Conservation (phyloP, 2,797 vertebrate species). For the Tokudaia muenninki region DNA sequence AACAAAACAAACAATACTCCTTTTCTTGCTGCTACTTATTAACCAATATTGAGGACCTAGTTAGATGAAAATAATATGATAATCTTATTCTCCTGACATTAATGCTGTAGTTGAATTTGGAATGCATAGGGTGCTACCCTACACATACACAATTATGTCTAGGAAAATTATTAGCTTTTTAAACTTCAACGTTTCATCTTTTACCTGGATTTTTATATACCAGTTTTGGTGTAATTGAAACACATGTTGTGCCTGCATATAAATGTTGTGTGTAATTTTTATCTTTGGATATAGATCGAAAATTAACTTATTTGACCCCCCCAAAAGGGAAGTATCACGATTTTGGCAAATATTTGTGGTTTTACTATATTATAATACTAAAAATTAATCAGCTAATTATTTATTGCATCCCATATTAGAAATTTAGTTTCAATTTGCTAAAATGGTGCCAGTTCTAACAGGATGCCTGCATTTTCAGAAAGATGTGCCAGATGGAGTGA, state of each 20-base stretch:
- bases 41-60: conserved; percentile 27
- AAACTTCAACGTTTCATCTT: conserved; percentile 25
- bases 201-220: conserved; percentile 28
- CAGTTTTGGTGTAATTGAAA: conserved; percentile 52
- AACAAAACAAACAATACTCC: neutral
- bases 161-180: neutral
- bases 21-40: conserved; percentile 41
- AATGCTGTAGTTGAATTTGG: conserved; percentile 23
- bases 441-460: conserved; percentile 73
- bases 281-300: conserved; percentile 52
- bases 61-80: conserved; percentile 49
- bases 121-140: neutral
- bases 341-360: conserved; percentile 50
- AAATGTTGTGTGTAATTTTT: conserved; percentile 58
- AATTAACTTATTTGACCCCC: conserved; percentile 35
- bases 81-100: conserved; percentile 2
- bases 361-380: conserved; percentile 55
- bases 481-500: conserved; percentile 93
- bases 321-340: conserved; percentile 22
- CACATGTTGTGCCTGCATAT: conserved; percentile 6
- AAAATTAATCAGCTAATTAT: conserved; percentile 59
- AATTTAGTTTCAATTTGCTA: conserved; percentile 64
- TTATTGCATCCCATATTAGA: conserved; percentile 60
- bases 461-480: conserved; percentile 89
- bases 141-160: neutral